Evolutionary conservation across 2,888 invertebrate genomes (phyloP).

Genomic region (Trissoscelio sp.): DNA sequence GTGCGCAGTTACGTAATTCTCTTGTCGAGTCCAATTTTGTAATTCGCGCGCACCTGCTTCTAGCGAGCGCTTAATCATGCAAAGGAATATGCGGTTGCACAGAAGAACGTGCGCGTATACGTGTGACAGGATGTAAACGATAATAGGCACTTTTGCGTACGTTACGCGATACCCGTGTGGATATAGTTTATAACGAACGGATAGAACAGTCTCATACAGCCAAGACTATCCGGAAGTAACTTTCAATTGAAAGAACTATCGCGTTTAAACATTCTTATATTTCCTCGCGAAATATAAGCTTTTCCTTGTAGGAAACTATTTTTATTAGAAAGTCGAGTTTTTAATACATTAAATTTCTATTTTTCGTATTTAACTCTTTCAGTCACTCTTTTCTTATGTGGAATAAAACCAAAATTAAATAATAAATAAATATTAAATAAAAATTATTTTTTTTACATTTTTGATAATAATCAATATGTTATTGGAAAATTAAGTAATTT

Average conservation of each 20-base stretch:
- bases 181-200: constrained; percentile 29
- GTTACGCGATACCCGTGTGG: constrained; percentile 63
- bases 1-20: background rate
- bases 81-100: constrained; percentile 26
- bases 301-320: no score
- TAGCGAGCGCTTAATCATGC: constrained; percentile 32
- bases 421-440: no score
- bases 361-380: no score
- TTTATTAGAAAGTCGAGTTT: background rate
- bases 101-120: constrained; percentile 7
- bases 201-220: constrained; percentile 39
- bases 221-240: constrained; percentile 57
- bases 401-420: no score
- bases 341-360: no score
- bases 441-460: no score
- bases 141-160: constrained; percentile 65
- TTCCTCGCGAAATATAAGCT: constrained; percentile 22
- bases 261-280: constrained; percentile 14
- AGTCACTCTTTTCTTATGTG: no score
- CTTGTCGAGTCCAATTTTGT: constrained; percentile 11
- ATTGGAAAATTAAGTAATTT: no score
- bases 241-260: constrained; percentile 44
- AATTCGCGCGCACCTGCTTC: constrained; percentile 44
- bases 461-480: no score
- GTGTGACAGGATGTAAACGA: constrained; percentile 59